phyloP scores from a whole-genome alignment of 1,140 invertebrate genomes.

The Stegodyphus mimosarum region DNA sequence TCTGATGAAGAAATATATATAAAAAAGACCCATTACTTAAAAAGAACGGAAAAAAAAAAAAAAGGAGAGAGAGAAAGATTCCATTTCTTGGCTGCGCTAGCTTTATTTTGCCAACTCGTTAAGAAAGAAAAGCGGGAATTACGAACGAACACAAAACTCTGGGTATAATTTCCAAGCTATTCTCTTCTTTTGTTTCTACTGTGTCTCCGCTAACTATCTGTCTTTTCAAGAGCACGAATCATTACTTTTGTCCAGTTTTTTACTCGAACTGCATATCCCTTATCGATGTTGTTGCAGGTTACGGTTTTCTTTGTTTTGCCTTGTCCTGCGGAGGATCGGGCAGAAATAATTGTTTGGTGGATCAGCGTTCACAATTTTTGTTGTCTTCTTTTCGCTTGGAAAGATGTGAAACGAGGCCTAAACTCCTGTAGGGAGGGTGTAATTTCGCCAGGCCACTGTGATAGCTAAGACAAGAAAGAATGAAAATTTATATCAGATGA shows the following conservation, averaged over 20 bases:
- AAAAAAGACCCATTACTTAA: neutral
- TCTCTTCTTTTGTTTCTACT: neutral
- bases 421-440: too few relatives aligned
- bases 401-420: too few relatives aligned
- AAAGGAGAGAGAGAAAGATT: neutral
- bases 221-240: constrained; percentile 31
- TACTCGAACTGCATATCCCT: neutral
- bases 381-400: too few relatives aligned
- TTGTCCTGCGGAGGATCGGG: neutral
- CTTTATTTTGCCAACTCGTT: constrained; percentile 57
- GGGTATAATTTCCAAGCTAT: constrained; percentile 38
- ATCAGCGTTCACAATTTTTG: neutral
- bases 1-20: constrained; percentile 4
- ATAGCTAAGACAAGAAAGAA: too few relatives aligned
- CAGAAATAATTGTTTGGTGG: neutral
- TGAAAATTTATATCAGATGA: too few relatives aligned
- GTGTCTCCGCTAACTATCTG: constrained; percentile 34
- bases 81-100: constrained; percentile 35
- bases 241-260: constrained; percentile 27
- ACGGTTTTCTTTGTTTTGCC: neutral
- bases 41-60: constrained; percentile 15
- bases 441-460: too few relatives aligned
- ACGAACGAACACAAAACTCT: constrained; percentile 8
- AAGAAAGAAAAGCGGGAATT: constrained; percentile 47
- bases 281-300: constrained; percentile 5